Conservation (phyloP, 2,888 invertebrate genomes). For the Tribolium freemani region DNA sequence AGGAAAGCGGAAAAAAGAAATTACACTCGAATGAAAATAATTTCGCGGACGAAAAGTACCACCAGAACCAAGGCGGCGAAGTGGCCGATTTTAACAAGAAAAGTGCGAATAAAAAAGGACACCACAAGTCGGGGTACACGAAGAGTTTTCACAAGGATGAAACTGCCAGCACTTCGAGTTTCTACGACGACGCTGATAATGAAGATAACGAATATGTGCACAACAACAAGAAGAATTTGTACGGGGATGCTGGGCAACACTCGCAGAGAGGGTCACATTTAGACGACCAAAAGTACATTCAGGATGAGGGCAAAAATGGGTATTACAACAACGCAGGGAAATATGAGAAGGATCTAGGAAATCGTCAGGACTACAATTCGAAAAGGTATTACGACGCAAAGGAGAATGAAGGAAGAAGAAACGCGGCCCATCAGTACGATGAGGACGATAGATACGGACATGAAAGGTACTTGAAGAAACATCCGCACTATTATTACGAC, state of each 20-base stretch:
- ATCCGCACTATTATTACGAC: constrained; percentile 39
- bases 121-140: constrained; percentile 78
- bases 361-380: constrained; percentile 58
- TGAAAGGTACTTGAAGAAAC: constrained; percentile 49
- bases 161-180: constrained; percentile 78
- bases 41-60: constrained; percentile 60
- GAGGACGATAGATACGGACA: constrained; percentile 52
- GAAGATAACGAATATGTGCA: constrained; percentile 65
- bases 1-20: constrained; percentile 58
- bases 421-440: constrained; percentile 52
- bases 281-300: constrained; percentile 56
- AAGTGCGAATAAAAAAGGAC: constrained; percentile 76
- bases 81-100: constrained; percentile 58
- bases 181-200: constrained; percentile 75
- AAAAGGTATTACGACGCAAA: constrained; percentile 60
- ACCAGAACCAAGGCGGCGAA: constrained; percentile 59
- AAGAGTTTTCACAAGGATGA: constrained; percentile 81
- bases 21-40: constrained; percentile 58
- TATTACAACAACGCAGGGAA: constrained; percentile 61
- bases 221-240: constrained; percentile 56
- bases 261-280: constrained; percentile 56
- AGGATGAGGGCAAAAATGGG: constrained; percentile 59
- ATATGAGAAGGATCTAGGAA: constrained; percentile 58
- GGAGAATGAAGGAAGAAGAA: constrained; percentile 53
- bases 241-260: constrained; percentile 57